A percentile compares a stretch with the other conserved stretches of the same genome.
Conservation (phyloP, 2,888 invertebrate species). For the Itoplectis maculator region DNA sequence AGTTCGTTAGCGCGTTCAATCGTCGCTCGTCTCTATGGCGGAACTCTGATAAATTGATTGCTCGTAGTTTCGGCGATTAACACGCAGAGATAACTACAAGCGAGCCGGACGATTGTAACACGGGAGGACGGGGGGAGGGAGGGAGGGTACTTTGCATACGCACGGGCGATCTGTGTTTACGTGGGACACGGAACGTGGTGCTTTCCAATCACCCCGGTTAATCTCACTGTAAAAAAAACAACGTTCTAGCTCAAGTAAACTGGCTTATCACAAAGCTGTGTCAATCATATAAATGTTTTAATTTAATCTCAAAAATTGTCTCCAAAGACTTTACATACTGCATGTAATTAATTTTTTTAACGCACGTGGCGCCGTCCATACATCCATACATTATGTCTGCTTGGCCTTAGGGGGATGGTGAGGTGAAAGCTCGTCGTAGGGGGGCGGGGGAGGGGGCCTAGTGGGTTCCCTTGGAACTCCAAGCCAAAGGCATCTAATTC, state of each 20-base stretch:
- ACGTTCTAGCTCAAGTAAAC: no score
- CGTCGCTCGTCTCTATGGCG: slow-evolving; percentile 30
- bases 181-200: slow-evolving; percentile 39
- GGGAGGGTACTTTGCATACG: slow-evolving; percentile 67
- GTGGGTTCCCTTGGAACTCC: slow-evolving; percentile 62
- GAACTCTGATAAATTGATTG: slow-evolving; percentile 67
- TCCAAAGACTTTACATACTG: no score
- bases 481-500: slow-evolving; percentile 33
- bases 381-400: slow-evolving; percentile 83
- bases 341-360: no score
- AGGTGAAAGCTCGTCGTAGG: slow-evolving; percentile 33
- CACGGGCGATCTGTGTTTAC: slow-evolving; percentile 37
- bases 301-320: no score
- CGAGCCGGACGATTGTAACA: slow-evolving; percentile 49
- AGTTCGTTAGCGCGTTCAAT: slow-evolving; percentile 58
- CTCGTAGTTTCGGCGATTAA: slow-evolving; percentile 68
- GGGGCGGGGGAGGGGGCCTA: background rate
- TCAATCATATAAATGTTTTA: no score
- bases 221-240: no score
- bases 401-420: slow-evolving; percentile 17
- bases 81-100: slow-evolving; percentile 51
- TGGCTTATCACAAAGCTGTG: no score
- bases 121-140: no score
- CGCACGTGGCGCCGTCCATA: slow-evolving; percentile 81
- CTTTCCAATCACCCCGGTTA: slow-evolving; percentile 21